Percentiles rank a stretch among this genome's conserved stretches.
Evolutionary conservation across 1,140 invertebrate species (phyloP).

Genomic region (Druon quercuslanigerum): DNA sequence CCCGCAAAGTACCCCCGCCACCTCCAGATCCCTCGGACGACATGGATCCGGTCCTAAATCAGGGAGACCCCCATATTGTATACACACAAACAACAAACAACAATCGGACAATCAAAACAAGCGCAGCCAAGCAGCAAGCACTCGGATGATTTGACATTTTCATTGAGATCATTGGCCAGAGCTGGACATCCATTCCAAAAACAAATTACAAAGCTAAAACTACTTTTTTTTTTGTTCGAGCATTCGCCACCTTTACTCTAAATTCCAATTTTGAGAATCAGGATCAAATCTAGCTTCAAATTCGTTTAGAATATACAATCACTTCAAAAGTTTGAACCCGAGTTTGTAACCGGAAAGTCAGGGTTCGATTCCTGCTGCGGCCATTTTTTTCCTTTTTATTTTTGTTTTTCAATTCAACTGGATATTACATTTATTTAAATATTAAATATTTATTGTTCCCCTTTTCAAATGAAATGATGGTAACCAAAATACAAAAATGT

Average conservation of each 20-base stretch:
- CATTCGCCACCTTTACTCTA: not conserved
- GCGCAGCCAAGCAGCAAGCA: conserved; percentile 38
- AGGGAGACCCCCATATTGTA: conserved; percentile 72
- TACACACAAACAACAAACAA: conserved; percentile 72
- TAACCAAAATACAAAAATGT: too few species aligned
- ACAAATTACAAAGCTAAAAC: conserved; percentile 38
- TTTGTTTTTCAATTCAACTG: not conserved
- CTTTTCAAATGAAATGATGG: too few species aligned
- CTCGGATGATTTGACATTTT: conserved; percentile 28
- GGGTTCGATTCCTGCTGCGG: too few species aligned
- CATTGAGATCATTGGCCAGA: conserved; percentile 32
- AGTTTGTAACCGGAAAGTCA: too few species aligned
- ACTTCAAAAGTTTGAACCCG: not conserved
- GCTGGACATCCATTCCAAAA: conserved; percentile 35
- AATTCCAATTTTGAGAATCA: conserved; percentile 22
- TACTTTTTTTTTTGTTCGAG: not conserved
- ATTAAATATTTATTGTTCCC: too few species aligned
- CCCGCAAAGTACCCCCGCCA: conserved; percentile 73
- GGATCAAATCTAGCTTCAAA: not conserved
- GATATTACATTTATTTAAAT: not conserved
- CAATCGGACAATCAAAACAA: conserved; percentile 55
- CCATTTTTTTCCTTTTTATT: not conserved
- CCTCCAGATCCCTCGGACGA: conserved; percentile 75
- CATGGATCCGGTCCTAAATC: conserved; percentile 75
- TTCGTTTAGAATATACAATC: not conserved